Evolutionary conservation across 2,797 vertebrate genomes (phyloP), one percentile per base, ranked within the genome.

Genomic region (Antennarius maculatus): DNA sequence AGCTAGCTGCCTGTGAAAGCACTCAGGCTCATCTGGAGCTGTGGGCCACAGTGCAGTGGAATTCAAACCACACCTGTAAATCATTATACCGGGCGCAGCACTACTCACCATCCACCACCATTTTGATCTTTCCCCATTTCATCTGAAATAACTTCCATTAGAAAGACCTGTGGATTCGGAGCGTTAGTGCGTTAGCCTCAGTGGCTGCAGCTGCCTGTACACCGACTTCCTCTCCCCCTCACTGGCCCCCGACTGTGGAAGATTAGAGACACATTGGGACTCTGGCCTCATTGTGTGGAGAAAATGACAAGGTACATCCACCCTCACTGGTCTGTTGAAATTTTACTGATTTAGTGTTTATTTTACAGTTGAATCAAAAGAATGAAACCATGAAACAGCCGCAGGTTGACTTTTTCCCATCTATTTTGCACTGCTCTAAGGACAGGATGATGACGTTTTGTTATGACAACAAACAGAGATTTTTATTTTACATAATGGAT

Each of bases 211-310:
- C 89, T 88, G 88, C 88, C 85, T 82, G 31, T 34, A 62, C 71
- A 61, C 66, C 1, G 70, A 82, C 86, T 86, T 86, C 81, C 82
- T 86, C 57, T 69, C 71, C 74, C 70, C 75, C 73, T 5, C 73
- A 72, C 75, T 74, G 54, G 51, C 73, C 29, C 80, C 79, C 78
- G 76, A 86, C 78, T 86, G 73, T 62, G 63, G 75, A 84, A 88
- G 89, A 92, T 92, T 86, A 87, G 81, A 92, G 83, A 81, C 90
- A 92, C 86, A 86, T 89, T 91, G 76, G 71, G 76, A 84, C 78
- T 77, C 63, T 56, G 73, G 82, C 80, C 80, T 76, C 34, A 8
- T 53, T 53, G 80, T 71, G 60, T 67, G 74, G 77, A 82, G 71
- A 81, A 88, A 79, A 86, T 85, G 88, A 88, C 75, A 59, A 81